A percentile compares a stretch with the other conserved stretches of the same genome.
Evolutionary conservation across 2,888 invertebrate genomes (phyloP).

Genomic region (Conus canariensis): DNA sequence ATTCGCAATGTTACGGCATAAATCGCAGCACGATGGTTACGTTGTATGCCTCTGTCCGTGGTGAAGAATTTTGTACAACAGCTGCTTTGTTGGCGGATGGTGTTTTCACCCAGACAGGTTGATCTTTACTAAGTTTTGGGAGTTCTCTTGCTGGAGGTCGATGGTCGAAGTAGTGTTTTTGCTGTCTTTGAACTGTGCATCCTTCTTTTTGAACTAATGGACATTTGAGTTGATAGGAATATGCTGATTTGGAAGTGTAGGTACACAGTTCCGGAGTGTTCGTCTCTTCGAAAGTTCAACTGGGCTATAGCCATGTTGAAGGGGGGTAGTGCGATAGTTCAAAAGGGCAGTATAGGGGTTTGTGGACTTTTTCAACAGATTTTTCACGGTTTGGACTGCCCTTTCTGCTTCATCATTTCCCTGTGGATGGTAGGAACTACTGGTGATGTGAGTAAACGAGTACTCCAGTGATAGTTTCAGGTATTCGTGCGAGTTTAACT

Average conservation of each 20-base stretch:
- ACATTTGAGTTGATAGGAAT: too few relatives aligned
- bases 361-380: slow-evolving; percentile 26
- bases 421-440: not conserved
- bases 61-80: not conserved
- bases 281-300: slow-evolving; percentile 26
- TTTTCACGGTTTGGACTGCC: slow-evolving; percentile 7
- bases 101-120: not conserved
- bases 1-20: too few relatives aligned
- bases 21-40: too few relatives aligned
- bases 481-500: slow-evolving; percentile 20
- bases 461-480: slow-evolving; percentile 5
- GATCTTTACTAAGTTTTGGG: not conserved
- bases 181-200: not conserved
- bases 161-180: slow-evolving; percentile 7
- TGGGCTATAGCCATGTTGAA: slow-evolving; percentile 25
- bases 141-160: not conserved
- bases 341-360: slow-evolving; percentile 35
- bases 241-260: not conserved
- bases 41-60: too few relatives aligned
- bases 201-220: too few relatives aligned
- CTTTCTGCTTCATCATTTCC: slow-evolving; percentile 7
- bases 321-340: slow-evolving; percentile 32
- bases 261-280: slow-evolving; percentile 12
- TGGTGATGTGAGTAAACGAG: slow-evolving; percentile 19
- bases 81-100: not conserved